Conservation (phyloP, 2,888 invertebrate species). For the Zaprionus lineosus region DNA sequence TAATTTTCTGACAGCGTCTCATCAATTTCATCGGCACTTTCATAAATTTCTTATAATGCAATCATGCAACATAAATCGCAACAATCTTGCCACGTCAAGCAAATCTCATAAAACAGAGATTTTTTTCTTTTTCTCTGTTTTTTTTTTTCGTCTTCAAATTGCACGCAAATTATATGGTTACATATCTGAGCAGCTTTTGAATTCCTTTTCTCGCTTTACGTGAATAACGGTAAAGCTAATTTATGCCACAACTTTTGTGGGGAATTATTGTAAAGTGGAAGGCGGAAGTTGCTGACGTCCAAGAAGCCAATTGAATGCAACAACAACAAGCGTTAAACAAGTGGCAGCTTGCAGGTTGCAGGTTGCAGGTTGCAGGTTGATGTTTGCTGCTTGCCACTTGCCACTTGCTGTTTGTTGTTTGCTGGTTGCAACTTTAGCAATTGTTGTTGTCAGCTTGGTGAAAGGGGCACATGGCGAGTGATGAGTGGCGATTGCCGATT, state of each 20-base stretch:
- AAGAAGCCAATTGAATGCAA: slow-evolving; percentile 76
- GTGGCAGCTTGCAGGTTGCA: slow-evolving; percentile 45
- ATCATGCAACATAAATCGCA: slow-evolving; percentile 40
- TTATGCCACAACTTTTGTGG: slow-evolving; percentile 65
- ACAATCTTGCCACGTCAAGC: slow-evolving; percentile 27
- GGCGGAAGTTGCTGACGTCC: slow-evolving; percentile 66
- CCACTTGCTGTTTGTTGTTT: too few relatives aligned
- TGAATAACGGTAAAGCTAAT: slow-evolving; percentile 67
- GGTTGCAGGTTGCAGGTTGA: slow-evolving; percentile 15
- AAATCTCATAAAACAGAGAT: slow-evolving; percentile 53
- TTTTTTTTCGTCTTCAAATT: slow-evolving; percentile 68
- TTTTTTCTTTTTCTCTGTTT: too few relatives aligned
- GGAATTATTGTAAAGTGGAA: slow-evolving; percentile 56
- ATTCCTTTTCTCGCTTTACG: neutral
- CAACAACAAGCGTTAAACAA: slow-evolving; percentile 34
- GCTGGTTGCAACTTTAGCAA: slow-evolving; percentile 12
- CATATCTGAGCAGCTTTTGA: neutral
- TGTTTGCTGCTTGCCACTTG: too few relatives aligned
- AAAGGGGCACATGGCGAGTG: slow-evolving; percentile 38
- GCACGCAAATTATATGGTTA: slow-evolving; percentile 58
- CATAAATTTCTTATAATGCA: slow-evolving; percentile 29
- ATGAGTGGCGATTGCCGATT: neutral
- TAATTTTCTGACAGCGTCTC: slow-evolving; percentile 18
- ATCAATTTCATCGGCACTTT: slow-evolving; percentile 27
- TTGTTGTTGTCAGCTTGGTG: slow-evolving; percentile 30